Evolutionary conservation across 2,797 vertebrate genomes (phyloP).

Genomic region (Coccyzus lansbergi): DNA sequence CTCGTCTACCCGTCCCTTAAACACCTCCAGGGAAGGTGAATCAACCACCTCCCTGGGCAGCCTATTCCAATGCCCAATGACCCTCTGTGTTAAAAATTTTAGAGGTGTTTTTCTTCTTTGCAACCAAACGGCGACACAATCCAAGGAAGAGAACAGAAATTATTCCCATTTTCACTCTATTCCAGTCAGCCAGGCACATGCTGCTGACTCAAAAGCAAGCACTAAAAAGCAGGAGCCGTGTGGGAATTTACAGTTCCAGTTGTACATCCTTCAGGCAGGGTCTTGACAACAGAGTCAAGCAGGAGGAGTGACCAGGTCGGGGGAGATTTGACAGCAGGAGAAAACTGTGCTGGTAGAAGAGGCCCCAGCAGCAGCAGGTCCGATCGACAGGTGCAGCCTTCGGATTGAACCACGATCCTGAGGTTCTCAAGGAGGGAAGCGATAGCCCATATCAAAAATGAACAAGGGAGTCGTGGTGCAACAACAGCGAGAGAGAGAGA

Average conservation of each 20-base stretch:
- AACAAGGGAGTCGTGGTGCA: not conserved
- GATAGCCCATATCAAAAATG: not conserved
- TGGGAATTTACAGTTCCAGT: not conserved
- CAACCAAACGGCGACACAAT: not conserved
- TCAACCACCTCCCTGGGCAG: too few relatives aligned
- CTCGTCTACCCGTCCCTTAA: too few relatives aligned
- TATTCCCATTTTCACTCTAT: conserved; percentile 13
- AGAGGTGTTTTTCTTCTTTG: conserved; percentile 1
- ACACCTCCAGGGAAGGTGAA: too few relatives aligned
- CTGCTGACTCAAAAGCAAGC: conserved; percentile 44
- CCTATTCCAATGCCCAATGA: too few relatives aligned
- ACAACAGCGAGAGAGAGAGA: not conserved
- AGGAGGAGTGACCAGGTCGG: conserved; percentile 5
- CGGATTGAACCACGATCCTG: not conserved
- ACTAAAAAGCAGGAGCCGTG: conserved; percentile 29
- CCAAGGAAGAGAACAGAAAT: not conserved
- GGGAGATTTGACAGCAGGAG: not conserved
- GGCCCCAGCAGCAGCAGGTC: not conserved
- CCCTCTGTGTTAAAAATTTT: too few relatives aligned
- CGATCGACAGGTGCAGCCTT: fast-evolving
- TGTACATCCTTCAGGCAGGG: not conserved
- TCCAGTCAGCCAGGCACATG: not conserved
- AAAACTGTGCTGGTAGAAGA: not conserved
- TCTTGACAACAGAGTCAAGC: conserved; percentile 34
- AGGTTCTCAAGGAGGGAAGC: not conserved